A percentile compares a stretch with the other conserved stretches of the same genome.
Conservation (phyloP, 2,797 vertebrate genomes). For the Sebastolobus altivelis region DNA sequence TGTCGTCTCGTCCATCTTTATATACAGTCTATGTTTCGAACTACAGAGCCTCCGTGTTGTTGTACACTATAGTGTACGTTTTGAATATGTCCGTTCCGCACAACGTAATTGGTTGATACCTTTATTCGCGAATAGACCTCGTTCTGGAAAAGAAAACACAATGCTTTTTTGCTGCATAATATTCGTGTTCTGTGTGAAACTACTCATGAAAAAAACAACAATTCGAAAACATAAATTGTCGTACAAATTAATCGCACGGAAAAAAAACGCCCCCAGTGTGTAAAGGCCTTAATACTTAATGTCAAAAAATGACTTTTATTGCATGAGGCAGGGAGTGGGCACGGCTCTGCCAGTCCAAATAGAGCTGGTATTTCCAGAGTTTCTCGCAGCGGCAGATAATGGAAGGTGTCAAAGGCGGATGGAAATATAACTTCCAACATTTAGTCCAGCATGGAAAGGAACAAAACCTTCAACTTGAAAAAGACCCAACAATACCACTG, state of each 20-base stretch:
- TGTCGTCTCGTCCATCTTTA: too few species aligned
- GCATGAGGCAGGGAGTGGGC: not conserved
- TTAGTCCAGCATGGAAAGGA: constrained; percentile 10
- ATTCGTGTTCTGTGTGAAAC: not conserved
- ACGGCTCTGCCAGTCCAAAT: constrained; percentile 28
- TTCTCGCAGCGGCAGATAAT: constrained; percentile 19
- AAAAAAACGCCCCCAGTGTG: not conserved
- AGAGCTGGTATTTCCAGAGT: constrained; percentile 31
- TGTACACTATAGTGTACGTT: too few species aligned
- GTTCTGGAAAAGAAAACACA: not conserved
- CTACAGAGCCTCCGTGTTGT: too few species aligned
- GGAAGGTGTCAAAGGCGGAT: constrained; percentile 29
- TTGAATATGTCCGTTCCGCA: too few species aligned
- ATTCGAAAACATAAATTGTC: not conserved
- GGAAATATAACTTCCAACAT: constrained; percentile 25
- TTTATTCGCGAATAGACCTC: not conserved
- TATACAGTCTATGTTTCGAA: too few species aligned
- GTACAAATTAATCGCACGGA: not conserved
- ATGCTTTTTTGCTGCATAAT: not conserved
- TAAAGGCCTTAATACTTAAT: not conserved
- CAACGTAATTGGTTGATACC: too few species aligned
- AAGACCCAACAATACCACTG: constrained; percentile 23
- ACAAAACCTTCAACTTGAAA: constrained; percentile 17
- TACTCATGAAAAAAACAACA: not conserved
- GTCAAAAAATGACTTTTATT: constrained; percentile 21